A percentile compares a stretch with the other conserved stretches of the same genome.
These are phyloP conservation scores for Enteromius anoplus DNA, from an alignment of 2,797 vertebrate species.

Conservation along the genomic window DNA sequence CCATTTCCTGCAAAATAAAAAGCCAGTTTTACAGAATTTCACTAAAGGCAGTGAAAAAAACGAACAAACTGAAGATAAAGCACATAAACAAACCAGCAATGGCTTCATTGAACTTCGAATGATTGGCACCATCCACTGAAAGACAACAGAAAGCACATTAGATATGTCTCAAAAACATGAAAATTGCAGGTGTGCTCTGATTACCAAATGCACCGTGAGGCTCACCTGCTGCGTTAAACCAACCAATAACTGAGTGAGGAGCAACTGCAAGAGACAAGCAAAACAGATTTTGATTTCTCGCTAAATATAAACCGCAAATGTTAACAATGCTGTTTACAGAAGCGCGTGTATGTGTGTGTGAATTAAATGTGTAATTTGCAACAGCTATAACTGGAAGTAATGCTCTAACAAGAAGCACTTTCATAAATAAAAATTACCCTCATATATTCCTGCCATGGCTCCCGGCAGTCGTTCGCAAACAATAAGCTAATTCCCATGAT, in stretches of 20 bases:
- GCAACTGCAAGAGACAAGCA: slow-evolving; percentile 75
- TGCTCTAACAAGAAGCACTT: slow-evolving; percentile 14
- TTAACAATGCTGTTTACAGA: slow-evolving; percentile 22
- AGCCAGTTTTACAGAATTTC: neutral
- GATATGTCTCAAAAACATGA: slow-evolving; percentile 23
- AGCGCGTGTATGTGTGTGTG: neutral
- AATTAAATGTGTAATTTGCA: slow-evolving; percentile 13
- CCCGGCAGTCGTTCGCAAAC: slow-evolving; percentile 1
- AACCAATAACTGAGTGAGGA: slow-evolving; percentile 87
- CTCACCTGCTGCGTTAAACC: slow-evolving; percentile 90
- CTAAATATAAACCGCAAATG: slow-evolving; percentile 13
- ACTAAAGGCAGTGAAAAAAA: no score
- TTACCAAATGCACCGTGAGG: slow-evolving; percentile 25
- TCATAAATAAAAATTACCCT: slow-evolving; percentile 27
- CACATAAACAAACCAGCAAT: slow-evolving; percentile 78
- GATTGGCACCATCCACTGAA: slow-evolving; percentile 92
- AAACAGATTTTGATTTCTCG: slow-evolving; percentile 40
- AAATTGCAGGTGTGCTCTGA: neutral
- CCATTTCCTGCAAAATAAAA: slow-evolving; percentile 83
- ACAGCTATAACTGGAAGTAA: slow-evolving; percentile 1
- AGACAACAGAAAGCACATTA: slow-evolving; percentile 22
- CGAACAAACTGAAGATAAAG: neutral
- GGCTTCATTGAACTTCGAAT: slow-evolving; percentile 96
- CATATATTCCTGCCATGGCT: slow-evolving; percentile 16
- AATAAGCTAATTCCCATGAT: slow-evolving; percentile 29